phyloP scores from a whole-genome alignment of 2,888 invertebrate species.

The Meghimatium bilineatum region DNA sequence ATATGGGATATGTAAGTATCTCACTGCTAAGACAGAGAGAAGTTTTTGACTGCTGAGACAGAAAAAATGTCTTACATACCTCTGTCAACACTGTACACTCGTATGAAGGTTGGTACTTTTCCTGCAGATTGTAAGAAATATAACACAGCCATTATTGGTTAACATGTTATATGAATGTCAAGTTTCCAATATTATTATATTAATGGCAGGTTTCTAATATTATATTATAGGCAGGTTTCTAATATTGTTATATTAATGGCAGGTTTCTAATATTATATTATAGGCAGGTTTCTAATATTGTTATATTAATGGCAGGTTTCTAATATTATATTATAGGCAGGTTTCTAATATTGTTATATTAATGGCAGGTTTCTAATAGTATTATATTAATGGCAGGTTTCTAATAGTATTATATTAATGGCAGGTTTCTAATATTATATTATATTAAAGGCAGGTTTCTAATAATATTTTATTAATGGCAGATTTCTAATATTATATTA shows the following conservation, averaged over 20 bases:
- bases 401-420: background rate
- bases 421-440: background rate
- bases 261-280: background rate
- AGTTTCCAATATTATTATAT: too few species aligned
- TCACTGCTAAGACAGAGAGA: background rate
- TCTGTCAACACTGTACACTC: conserved; percentile 88
- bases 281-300: too few species aligned
- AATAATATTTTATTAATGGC: too few species aligned
- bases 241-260: too few species aligned
- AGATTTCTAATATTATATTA: background rate
- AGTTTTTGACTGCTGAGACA: background rate
- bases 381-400: too few species aligned
- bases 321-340: background rate
- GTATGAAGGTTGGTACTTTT: conserved; percentile 96
- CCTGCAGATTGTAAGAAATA: conserved; percentile 75
- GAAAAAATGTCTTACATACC: conserved; percentile 57
- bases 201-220: background rate
- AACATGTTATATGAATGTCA: too few species aligned
- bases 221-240: too few species aligned
- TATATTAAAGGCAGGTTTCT: too few species aligned
- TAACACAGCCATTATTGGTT: background rate
- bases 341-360: background rate
- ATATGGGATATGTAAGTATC: too few species aligned
- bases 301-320: too few species aligned
- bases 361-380: background rate